Conservation (phyloP, 2,113 vertebrate genomes). For the Platichthys stellatus region DNA sequence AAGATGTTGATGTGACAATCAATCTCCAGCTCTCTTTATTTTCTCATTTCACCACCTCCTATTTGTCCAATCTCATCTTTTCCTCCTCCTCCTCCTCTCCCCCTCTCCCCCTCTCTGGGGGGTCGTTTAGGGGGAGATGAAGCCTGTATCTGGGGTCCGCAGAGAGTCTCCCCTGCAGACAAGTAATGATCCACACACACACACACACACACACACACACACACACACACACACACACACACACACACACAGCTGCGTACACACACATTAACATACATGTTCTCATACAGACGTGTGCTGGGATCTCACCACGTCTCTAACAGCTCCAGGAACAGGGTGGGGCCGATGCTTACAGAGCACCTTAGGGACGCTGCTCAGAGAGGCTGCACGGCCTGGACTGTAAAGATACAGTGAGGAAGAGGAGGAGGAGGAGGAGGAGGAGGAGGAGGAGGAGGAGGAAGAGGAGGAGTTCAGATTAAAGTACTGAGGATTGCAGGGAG, state of each 20-base stretch:
- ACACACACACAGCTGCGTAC: neutral
- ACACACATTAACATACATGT: slow-evolving; percentile 19
- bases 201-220: neutral
- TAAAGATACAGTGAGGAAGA: neutral
- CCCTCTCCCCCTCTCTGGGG: slow-evolving; percentile 47
- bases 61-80: slow-evolving; percentile 19
- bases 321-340: slow-evolving; percentile 60
- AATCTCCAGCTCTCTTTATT: neutral
- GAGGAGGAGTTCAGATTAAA: slow-evolving; percentile 42
- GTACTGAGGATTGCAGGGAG: slow-evolving; percentile 35
- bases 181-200: slow-evolving; percentile 53
- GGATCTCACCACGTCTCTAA: slow-evolving; percentile 10
- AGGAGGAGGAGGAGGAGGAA: neutral
- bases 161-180: slow-evolving; percentile 58
- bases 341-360: slow-evolving; percentile 37
- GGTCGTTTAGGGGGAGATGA: slow-evolving; percentile 61
- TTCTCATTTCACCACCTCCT: slow-evolving; percentile 29
- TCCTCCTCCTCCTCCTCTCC: neutral
- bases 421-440: neutral
- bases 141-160: slow-evolving; percentile 44
- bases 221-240: slow-evolving; percentile 2
- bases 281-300: neutral
- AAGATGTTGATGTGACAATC: slow-evolving; percentile 3
- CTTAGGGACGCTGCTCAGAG: slow-evolving; percentile 14
- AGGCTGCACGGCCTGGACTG: too few species aligned